Evolutionary conservation across 1,140 invertebrate species (phyloP).

Genomic region (Drosophila ohnishii): DNA sequence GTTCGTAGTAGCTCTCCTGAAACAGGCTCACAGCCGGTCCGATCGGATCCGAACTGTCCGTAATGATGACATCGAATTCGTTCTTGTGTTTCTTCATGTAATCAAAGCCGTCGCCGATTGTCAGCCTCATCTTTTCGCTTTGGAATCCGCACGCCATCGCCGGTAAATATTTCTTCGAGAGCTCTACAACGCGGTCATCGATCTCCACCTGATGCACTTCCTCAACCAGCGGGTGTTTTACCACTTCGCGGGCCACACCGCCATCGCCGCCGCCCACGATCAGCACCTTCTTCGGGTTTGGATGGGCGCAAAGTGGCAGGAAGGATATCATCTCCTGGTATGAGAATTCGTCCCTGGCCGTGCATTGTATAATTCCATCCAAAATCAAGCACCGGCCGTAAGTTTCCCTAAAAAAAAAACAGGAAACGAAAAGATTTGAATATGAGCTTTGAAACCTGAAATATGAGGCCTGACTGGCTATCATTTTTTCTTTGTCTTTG

Average conservation of each 20-base stretch:
- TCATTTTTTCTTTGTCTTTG: constrained; percentile 20
- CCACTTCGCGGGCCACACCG: constrained; percentile 95
- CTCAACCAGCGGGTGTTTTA: constrained; percentile 95
- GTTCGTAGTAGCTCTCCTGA: constrained; percentile 93
- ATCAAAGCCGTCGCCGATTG: constrained; percentile 97
- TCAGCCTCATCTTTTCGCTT: constrained; percentile 91
- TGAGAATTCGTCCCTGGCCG: constrained; percentile 97
- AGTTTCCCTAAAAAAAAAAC: constrained; percentile 86
- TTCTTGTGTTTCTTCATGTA: constrained; percentile 94
- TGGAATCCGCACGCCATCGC: constrained; percentile 94
- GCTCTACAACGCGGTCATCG: constrained; percentile 94
- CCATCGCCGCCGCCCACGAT: constrained; percentile 98
- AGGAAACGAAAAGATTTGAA: background rate
- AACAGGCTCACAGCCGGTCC: constrained; percentile 90
- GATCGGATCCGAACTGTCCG: constrained; percentile 98
- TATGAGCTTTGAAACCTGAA: constrained; percentile 1
- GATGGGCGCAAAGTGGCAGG: constrained; percentile 95
- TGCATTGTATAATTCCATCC: constrained; percentile 98
- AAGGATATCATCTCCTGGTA: constrained; percentile 99
- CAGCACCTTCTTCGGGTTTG: constrained; percentile 95
- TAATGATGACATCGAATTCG: constrained; percentile 98
- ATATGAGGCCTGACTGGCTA: constrained; percentile 2
- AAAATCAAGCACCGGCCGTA: constrained; percentile 95
- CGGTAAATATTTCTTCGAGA: constrained; percentile 95
- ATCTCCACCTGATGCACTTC: constrained; percentile 97